Conservation (phyloP, 2,888 invertebrate genomes). For the Dendrolimus pini region DNA sequence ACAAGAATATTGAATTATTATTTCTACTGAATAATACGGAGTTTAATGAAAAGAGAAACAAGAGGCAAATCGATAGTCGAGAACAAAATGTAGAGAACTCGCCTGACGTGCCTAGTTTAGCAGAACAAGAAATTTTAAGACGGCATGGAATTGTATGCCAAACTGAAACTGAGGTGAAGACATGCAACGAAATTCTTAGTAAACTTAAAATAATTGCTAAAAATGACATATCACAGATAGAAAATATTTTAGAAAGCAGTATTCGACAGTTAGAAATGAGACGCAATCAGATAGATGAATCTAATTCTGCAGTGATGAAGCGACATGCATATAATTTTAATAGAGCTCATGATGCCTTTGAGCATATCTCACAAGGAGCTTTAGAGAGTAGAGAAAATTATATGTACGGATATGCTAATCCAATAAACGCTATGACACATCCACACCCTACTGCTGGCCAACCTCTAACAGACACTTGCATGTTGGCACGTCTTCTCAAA, state of each 20-base stretch:
- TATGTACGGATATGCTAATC: conserved; percentile 15
- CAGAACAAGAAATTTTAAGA: conserved; percentile 45
- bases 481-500: conserved; percentile 45
- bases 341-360: conserved; percentile 5
- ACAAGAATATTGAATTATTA: conserved; percentile 35
- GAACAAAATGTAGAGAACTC: conserved; percentile 33
- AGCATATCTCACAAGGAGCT: conserved; percentile 3
- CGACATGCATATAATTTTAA: conserved; percentile 27
- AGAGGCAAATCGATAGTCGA: conserved; percentile 21
- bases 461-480: conserved; percentile 39
- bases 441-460: conserved; percentile 17
- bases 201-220: conserved; percentile 37
- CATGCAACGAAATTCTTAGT: conserved; percentile 46
- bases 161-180: conserved; percentile 33
- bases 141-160: conserved; percentile 48
- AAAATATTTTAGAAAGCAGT: conserved; percentile 6
- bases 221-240: conserved; percentile 8
- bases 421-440: conserved; percentile 15
- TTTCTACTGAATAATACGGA: conserved; percentile 33
- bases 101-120: conserved; percentile 15
- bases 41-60: conserved; percentile 26
- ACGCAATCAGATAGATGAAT: conserved; percentile 1
- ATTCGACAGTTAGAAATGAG: conserved; percentile 1
- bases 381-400: conserved; percentile 15
- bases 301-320: conserved; percentile 28